These are phyloP conservation scores for Nematopogon swammerdamellus DNA, from an alignment of 2,888 invertebrate species.

Conservation along the genomic window DNA sequence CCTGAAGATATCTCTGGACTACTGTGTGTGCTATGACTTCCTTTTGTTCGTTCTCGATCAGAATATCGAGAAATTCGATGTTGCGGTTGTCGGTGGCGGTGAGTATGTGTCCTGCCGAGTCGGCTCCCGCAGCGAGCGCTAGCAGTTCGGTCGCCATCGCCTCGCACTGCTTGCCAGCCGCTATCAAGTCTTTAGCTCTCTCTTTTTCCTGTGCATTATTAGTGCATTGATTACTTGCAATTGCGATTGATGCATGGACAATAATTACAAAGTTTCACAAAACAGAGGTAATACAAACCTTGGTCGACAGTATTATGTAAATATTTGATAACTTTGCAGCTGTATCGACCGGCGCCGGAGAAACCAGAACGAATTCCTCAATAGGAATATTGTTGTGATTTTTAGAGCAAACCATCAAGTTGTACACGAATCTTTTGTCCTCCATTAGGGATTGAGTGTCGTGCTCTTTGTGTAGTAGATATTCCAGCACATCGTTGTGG, in stretches of 20 bases:
- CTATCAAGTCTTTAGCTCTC: slow-evolving; percentile 92
- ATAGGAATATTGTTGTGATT: slow-evolving; percentile 94
- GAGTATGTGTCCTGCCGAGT: slow-evolving; percentile 91
- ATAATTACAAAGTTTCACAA: not conserved
- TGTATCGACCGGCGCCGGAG: slow-evolving; percentile 98
- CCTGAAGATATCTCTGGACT: slow-evolving; percentile 94
- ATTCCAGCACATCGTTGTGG: slow-evolving; percentile 93
- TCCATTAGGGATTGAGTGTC: slow-evolving; percentile 97
- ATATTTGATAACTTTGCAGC: slow-evolving; percentile 97
- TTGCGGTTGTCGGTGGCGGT: slow-evolving; percentile 94
- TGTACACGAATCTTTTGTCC: slow-evolving; percentile 95
- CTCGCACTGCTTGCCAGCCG: slow-evolving; percentile 95
- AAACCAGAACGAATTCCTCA: slow-evolving; percentile 96
- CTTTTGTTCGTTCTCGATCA: slow-evolving; percentile 98
- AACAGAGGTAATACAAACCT: slow-evolving; percentile 60
- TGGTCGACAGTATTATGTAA: slow-evolving; percentile 81
- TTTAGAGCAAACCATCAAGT: slow-evolving; percentile 97
- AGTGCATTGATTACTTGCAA: not conserved
- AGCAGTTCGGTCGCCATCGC: slow-evolving; percentile 95
- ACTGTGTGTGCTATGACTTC: slow-evolving; percentile 97
- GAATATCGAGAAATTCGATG: slow-evolving; percentile 91
- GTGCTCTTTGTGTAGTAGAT: slow-evolving; percentile 95
- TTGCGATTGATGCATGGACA: no score
- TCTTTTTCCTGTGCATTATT: slow-evolving; percentile 78
- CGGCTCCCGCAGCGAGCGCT: slow-evolving; percentile 89